Base-by-base conservation (phyloP, 1,140 invertebrate genomes). In the Pristionchus pacificus region DNA sequence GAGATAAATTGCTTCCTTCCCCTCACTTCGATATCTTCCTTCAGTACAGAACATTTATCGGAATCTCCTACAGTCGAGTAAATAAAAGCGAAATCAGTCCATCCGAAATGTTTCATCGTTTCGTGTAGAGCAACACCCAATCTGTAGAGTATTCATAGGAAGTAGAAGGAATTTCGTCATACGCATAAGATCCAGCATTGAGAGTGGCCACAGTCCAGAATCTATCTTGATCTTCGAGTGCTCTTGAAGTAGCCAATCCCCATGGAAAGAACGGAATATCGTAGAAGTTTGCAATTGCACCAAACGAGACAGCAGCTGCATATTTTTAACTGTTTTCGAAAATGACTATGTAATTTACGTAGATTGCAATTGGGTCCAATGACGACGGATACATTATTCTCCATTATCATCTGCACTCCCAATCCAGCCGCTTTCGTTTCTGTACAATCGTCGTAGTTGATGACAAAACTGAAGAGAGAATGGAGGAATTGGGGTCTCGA, bases 281-380 rank as follows among this genome's bases (percentile, higher is more conserved):
- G 38, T 10, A 49, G 38, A 49, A 49, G 38, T 49, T 49, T 6
- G 6, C 38, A 19, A 49, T 19, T 6, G 38, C 38, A 19, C 6
- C 38, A 10, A 19, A 10, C 6, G 38, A 6, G 38, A 49, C 19
- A 6, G 38, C 38, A 19, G 38, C 38, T 49, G 38, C n/a, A n/a
- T n/a, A n/a, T n/a, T n/a, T n/a, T n/a, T n/a, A n/a, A n/a, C n/a
- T n/a, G n/a, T n/a, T n/a, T n/a, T n/a, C n/a, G n/a, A n/a, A n/a
- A n/a, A n/a, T n/a, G n/a, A n/a, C n/a, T n/a, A 10, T 49, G 38
- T 49, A 49, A 49, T 49, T 49, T 49, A 49, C 19, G 6, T 19
- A 49, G 38, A 33, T 72, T 72, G 33, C 64, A 65, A 30, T 33
- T 60, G 2, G 70, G 70, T 19, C 70, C 70, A 49, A 72, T 72